Base-by-base conservation (phyloP, 2,888 invertebrate genomes). In the Drosophila lutescens region DNA sequence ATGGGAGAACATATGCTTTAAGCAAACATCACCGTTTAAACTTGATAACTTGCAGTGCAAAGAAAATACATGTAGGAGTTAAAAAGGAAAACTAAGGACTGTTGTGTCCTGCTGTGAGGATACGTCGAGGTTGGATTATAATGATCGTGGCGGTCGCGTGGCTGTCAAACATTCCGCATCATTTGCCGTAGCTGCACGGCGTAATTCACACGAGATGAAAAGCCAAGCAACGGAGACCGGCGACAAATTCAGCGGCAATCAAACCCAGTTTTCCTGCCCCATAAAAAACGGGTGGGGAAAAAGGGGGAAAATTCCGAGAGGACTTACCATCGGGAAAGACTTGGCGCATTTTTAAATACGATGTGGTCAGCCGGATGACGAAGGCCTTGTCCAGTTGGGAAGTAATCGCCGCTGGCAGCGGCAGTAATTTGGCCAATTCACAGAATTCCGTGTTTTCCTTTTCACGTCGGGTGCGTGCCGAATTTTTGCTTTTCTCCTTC, bases 401-500 rank as follows among this genome's bases (percentile, higher is more conserved):
- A 7, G 99, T 99, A 90, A 98, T 98, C 76, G 98, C 97, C 49
- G 96, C 95, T 7, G 99, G 99, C 50, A 99, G 94, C 0, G 99
- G 99, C 78, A 99, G 93, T 77, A 99, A 94, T 92, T 98, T 98
- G 49, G 97, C 98, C 91, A 99, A 93, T 93, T 98, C 98, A 78
- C 97, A 93, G 93, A 98, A 99, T 93, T 99, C 98, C 0, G 97
- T 96, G 93, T 99, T 99, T 93, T 99, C 99, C 92, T 97, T 99
- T 93, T 98, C 98, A 80, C 99, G 94, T 84, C 99, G 94, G 79
- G 96, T 97, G 79, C 98, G 94, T 70, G 99, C 99, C 47, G 99
- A 98, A 93, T 98, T 98, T 93, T 99, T 99, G 91, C 98, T 98
- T 93, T 98, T 99, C 92, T 99, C 98, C 94, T 98, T 98, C 98